Base-by-base conservation (phyloP, 2,797 vertebrate species). In the Semaprochilodus insignis region DNA sequence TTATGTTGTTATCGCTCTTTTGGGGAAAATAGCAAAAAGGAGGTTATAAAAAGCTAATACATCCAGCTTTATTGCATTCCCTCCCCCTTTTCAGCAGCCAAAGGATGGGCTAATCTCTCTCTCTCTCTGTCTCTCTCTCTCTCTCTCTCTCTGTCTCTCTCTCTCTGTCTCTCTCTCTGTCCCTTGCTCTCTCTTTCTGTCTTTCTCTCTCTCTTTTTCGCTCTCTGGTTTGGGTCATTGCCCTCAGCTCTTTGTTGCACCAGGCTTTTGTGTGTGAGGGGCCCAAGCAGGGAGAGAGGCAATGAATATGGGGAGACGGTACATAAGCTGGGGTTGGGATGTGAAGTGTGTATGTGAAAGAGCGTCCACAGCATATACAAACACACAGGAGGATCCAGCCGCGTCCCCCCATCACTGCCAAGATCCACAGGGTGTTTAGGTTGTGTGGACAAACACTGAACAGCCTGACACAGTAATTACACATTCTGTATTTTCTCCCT, bases 181-280 rank as follows among this genome's bases (percentile, higher is more conserved):
- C 31, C 69, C 62, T 54, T 75, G 59, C 81, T 83, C 73, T 15
- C 23, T 62, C 60, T 63, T 11, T 63, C 60, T 25, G n/a, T 60
- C 59, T 60, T n/a, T 60, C 59, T 25, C n/a, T 62, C 76, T 52
- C 51, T 74, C 25, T 60, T 66, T 75, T 36, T 72, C 60, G 25
- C 81, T 57, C 75, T 78, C 63, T 14, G 81, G 70, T 83, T 83
- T 80, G 84, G 85, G 84, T 81, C 82, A 82, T 81, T 80, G 84
- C 81, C 81, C 78, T 78, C 82, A 70, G 84, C 69, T 84, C 86
- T 87, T 87, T 87, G 86, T 83, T 87, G 84, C 75, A 77, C 82
- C 82, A 71, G 82, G 77, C 73, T 78, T 87, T 87, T 87, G 86
- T 87, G 82, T 80, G 81, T 48, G 80, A 80, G 86, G 85, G 86